Evolutionary conservation across 2,113 vertebrate species (phyloP), one percentile per base, ranked within the genome.

Genomic region (Cranoglanis bouderius): DNA sequence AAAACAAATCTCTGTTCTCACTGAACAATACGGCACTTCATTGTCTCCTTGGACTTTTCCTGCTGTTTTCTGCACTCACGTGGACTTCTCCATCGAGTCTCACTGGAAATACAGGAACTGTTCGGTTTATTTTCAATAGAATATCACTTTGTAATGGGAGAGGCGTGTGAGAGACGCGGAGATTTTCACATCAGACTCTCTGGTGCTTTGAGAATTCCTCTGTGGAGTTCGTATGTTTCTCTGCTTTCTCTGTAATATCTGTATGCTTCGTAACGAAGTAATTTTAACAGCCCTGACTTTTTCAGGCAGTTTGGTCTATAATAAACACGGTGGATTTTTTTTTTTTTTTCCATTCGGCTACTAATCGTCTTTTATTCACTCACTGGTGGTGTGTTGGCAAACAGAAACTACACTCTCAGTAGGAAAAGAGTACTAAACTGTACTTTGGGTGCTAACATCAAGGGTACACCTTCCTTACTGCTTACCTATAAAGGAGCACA

Each of bases 231-330:
- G 32, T 88, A 85, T 84, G 21, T 57, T 85, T 90, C 65, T 89
- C 86, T 91, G 87, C 90, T 92, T 92, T 93, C 85, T 90, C 78
- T 92, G 86, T 16, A 82, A 90, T 91, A 82, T 89, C 40, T 86
- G 87, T 92, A 92, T 92, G 92, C 95, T 96, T 95, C 95, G 95
- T 94, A 96, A 88, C 95, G 95, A 94, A 96, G 95, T 91, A 85
- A 88, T 92, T 88, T 93, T 93, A 90, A 91, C 85, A 92, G 93
- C 93, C 95, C 95, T 96, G 95, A 94, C 89, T 83, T 93, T 83
- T 92, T 95, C 95, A 96, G 95, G 94, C 18, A 77, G 86, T 88
- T 92, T 92, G 87, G 93, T 95, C 93, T 94, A 84, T 93, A 96
- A 96, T 96, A 96, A 96, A 96, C 84, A 89, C 88, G 53, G 91